Evolutionary conservation across 2,888 invertebrate species (phyloP).

Genomic region (Troglohyphantes excavatus): DNA sequence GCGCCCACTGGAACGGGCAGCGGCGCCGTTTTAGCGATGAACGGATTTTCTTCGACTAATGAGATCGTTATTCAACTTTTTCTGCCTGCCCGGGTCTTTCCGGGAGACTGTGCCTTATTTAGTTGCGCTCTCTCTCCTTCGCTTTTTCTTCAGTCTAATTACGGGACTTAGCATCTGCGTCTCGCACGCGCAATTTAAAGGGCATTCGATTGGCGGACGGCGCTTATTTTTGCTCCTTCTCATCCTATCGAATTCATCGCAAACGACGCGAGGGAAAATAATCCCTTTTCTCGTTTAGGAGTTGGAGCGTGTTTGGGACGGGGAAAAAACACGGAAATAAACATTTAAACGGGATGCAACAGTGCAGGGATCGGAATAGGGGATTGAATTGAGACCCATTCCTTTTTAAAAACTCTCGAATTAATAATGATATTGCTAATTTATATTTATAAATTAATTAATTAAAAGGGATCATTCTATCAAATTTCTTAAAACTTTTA

Average conservation of each 20-base stretch:
- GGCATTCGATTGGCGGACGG: no score
- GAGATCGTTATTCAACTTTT: conserved; percentile 76
- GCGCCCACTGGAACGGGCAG: conserved; percentile 4
- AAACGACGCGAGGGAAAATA: neutral
- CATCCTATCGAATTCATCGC: neutral
- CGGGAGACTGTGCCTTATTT: conserved; percentile 26
- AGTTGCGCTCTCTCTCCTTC: neutral
- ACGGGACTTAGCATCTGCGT: neutral
- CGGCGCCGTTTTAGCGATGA: conserved; percentile 1
- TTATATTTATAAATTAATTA: no score
- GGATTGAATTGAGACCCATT: no score
- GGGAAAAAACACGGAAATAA: no score
- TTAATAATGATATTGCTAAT: no score
- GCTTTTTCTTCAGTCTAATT: conserved; percentile 6
- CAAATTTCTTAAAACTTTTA: no score
- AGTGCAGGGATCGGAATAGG: no score
- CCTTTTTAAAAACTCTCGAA: no score
- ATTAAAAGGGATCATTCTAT: no score
- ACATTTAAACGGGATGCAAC: no score
- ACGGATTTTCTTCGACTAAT: conserved; percentile 67
- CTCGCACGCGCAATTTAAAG: neutral
- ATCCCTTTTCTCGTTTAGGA: neutral
- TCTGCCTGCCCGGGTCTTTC: conserved; percentile 60
- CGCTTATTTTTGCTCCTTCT: neutral
- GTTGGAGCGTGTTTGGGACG: no score